phyloP scores from a whole-genome alignment of 2,113 vertebrate species.

The Pholis gunnellus region DNA sequence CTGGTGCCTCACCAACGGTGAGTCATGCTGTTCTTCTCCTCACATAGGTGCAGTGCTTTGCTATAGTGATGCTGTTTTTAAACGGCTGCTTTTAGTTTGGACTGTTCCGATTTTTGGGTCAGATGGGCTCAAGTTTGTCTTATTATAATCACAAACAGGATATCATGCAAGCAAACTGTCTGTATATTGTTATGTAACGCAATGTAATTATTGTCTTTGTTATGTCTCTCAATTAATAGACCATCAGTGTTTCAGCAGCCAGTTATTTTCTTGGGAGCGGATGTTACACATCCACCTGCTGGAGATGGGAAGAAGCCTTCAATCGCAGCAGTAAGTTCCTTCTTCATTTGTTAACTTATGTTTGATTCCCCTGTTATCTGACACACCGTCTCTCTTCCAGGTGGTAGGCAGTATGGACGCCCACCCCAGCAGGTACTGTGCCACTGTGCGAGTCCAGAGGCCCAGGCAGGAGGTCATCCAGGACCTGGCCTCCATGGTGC shows the following conservation, averaged over 20 bases:
- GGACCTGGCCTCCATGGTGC: constrained; percentile 98
- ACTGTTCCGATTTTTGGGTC: not conserved
- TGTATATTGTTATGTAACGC: not conserved
- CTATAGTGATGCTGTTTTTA: not conserved
- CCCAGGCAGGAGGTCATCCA: constrained; percentile 99
- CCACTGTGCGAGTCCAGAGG: constrained; percentile 96
- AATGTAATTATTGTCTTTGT: not conserved
- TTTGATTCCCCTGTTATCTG: not conserved
- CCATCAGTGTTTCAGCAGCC: constrained; percentile 99
- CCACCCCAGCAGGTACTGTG: constrained; percentile 98
- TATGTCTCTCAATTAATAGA: constrained; percentile 72
- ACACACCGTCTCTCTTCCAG: constrained; percentile 73
- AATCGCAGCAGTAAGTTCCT: constrained; percentile 93
- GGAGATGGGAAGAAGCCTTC: constrained; percentile 99
- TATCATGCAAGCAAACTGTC: not conserved
- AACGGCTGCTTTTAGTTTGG: not conserved
- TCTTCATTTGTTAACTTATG: not conserved
- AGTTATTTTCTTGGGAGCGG: constrained; percentile 98
- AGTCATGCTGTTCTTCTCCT: constrained; percentile 47
- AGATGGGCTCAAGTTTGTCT: not conserved
- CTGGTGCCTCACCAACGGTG: constrained; percentile 98
- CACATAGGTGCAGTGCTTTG: not conserved
- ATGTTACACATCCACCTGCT: constrained; percentile 98
- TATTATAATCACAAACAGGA: not conserved
- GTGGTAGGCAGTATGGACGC: constrained; percentile 99